phyloP scores from a whole-genome alignment of 2,113 vertebrate species.

The Spilogale gracilis region DNA sequence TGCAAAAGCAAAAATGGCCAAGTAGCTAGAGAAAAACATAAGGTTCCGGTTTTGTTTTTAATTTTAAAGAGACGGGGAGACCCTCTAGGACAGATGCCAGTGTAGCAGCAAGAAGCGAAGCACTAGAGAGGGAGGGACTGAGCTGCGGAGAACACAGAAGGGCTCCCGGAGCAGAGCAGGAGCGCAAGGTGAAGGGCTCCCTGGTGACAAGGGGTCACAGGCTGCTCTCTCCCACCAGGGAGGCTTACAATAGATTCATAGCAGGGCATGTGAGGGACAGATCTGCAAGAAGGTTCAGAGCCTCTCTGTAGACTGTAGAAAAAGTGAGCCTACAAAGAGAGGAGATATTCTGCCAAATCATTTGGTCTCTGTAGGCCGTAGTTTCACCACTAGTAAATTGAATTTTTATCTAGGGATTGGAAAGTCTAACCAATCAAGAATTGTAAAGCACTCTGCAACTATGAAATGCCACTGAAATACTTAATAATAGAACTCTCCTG shows the following conservation, averaged over 20 bases:
- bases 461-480: conserved; percentile 47
- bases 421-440: conserved; percentile 61
- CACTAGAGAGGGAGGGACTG: neutral
- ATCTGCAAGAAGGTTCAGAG: neutral
- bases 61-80: neutral
- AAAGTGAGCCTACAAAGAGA: conserved; percentile 6
- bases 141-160: neutral
- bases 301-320: neutral
- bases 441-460: neutral
- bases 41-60: neutral
- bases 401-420: conserved; percentile 40
- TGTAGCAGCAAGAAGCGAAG: neutral
- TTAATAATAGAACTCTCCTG: conserved; percentile 47
- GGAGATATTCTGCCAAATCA: neutral
- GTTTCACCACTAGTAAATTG: neutral
- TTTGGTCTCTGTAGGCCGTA: conserved; percentile 33
- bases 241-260: neutral
- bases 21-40: neutral
- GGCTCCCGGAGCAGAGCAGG: neutral
- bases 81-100: neutral
- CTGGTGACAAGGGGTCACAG: neutral
- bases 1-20: neutral
- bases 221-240: neutral
- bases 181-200: neutral
- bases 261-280: neutral